Evolutionary conservation across 2,113 vertebrate genomes (phyloP), one percentile per base, ranked within the genome.

Genomic region (Antennarius striatus): DNA sequence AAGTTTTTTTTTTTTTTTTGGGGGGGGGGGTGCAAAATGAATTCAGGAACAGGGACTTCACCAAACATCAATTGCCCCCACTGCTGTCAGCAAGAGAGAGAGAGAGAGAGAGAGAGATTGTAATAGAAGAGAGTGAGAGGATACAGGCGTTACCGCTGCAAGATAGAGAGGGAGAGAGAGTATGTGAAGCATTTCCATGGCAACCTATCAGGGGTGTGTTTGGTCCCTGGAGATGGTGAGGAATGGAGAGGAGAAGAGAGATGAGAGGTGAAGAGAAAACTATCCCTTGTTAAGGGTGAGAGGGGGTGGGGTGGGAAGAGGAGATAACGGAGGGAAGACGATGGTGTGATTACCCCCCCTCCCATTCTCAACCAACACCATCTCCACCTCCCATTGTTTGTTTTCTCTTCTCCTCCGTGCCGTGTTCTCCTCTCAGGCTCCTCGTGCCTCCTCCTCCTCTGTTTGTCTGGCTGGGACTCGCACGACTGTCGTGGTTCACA

Each of bases 141-240:
- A 82, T 74, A 57, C 74, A 86, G 88, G 74, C 75, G 68, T 83
- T 78, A 77, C 83, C 74, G 82, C 77, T 81, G 77, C 78, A 75
- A 85, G 72, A 86, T 14, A 75, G 62, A 71, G 67, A 39, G 63
- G 53, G 56, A 54, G 59, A 42, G 70, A 5, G 77, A 4, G 59
- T 69, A 84, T 83, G 88, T 80, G 82, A 87, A 83, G 83, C 49
- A 82, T 91, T 90, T 85, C 90, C 82, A 89, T 85, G 85, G 90
- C 82, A 89, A 91, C 90, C 67, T 63, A 83, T 85, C 75, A 88
- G 79, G 88, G 88, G 88, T 87, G 90, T 89, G 90, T 90, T 91
- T 89, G 81, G 83, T 91, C 90, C 83, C 86, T 3, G 30, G 87
- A 85, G 87, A 86, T 39, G 56, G 56, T 55, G 83, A 81, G 73